phyloP scores from a whole-genome alignment of 2,888 invertebrate species.

The Aspidiotus rigidus region DNA sequence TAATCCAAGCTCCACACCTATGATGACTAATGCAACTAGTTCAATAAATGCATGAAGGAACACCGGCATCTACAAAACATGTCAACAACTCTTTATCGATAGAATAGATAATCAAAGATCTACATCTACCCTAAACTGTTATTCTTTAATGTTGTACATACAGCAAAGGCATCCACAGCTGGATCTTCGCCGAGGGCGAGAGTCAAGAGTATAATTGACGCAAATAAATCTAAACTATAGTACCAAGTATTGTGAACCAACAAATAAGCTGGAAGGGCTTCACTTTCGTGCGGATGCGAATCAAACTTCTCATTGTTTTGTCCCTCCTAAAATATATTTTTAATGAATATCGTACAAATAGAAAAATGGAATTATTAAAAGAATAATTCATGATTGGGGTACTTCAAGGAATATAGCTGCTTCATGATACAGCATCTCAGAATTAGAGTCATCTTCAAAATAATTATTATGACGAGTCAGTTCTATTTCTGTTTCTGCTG shows the following conservation, averaged over 20 bases:
- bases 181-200: conserved; percentile 75
- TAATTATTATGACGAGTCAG: conserved; percentile 14
- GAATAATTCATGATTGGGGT: conserved; percentile 36
- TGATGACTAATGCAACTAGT: conserved; percentile 62
- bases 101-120: too few species aligned
- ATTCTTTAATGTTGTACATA: conserved; percentile 41
- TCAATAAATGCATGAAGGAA: conserved; percentile 75
- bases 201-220: conserved; percentile 62
- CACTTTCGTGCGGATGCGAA: conserved; percentile 72
- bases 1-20: conserved; percentile 66
- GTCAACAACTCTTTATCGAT: too few species aligned
- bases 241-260: conserved; percentile 82
- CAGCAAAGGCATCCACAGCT: conserved; percentile 61
- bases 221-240: conserved; percentile 67
- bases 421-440: conserved; percentile 86
- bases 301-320: conserved; percentile 84
- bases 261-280: conserved; percentile 75
- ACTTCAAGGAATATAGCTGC: conserved; percentile 81
- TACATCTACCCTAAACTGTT: background rate
- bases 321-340: conserved; percentile 58
- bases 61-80: conserved; percentile 54
- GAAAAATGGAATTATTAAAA: background rate
- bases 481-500: conserved; percentile 31
- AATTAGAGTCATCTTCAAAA: conserved; percentile 41
- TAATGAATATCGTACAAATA: background rate